A percentile compares a stretch with the other conserved stretches of the same genome.
Conservation (phyloP, 2,888 invertebrate genomes). For the Lathronympha strigana region DNA sequence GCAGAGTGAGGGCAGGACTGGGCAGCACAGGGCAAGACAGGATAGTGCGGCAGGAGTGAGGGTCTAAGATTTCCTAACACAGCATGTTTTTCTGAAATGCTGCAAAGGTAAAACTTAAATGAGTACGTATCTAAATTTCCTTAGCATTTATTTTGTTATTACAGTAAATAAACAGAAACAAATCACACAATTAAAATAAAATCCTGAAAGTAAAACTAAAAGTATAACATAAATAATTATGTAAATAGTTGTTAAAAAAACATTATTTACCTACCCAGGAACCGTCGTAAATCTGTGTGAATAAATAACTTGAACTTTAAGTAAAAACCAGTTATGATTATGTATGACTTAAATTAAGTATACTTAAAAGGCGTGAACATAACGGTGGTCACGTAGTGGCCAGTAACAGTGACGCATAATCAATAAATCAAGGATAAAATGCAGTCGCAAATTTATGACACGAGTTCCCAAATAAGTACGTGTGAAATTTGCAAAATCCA, state of each 20-base stretch:
- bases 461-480: conserved; percentile 43
- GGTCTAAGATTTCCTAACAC: not conserved
- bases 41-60: not conserved
- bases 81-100: not conserved
- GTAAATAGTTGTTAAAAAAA: not conserved
- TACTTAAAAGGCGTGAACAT: conserved; percentile 33
- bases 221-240: not conserved
- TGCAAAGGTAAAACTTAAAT: conserved; percentile 9
- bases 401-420: conserved; percentile 52
- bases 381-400: conserved; percentile 38
- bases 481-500: conserved; percentile 37
- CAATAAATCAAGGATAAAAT: conserved; percentile 66
- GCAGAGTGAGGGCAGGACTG: not conserved
- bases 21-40: not conserved
- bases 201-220: not conserved
- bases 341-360: conserved; percentile 19
- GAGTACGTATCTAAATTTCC: not conserved
- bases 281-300: not conserved
- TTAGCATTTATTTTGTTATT: not conserved
- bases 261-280: not conserved
- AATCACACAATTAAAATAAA: not conserved
- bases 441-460: conserved; percentile 63
- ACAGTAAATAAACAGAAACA: not conserved
- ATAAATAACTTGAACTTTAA: not conserved
- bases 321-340: conserved; percentile 16